Base-by-base conservation (phyloP, 2,113 vertebrate genomes). In the Sturnus vulgaris region DNA sequence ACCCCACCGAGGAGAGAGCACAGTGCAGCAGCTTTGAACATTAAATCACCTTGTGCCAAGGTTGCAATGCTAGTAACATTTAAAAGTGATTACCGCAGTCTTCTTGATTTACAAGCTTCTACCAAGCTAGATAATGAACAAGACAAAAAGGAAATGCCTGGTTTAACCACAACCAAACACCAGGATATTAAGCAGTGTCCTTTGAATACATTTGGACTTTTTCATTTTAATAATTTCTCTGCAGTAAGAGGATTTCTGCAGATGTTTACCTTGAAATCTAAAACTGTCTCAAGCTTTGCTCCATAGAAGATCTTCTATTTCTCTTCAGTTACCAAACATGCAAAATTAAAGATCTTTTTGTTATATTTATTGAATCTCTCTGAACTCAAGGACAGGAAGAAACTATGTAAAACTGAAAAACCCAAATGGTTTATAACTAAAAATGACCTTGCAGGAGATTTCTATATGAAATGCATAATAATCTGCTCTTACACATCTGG, bases 401-500 rank as follows among this genome's bases (percentile, higher is more conserved):
- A 86, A 35, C 33, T 39, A 59, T 8, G 20, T 13, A 69, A 46
- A 88, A 78, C 56, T n/a, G 70, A 91, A 82, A 88, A 73, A 7
- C 5, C 10, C 50, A 59, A 82, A 69, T 30, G 25, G 42, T 71
- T 91, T 84, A 33, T 52, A 56, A 65, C n/a, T 95, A 40, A n/a
- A 95, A 85, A 64, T 89, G 87, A 92, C 91, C 91, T 96, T 92
- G 78, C 49, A n/a, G 59, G 68, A 96, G 65, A 90, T 92, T 92
- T 95, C 78, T 87, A 8, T 53, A 64, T 47, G 35, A 95, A 96
- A 96, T 85, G 56, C 82, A 68, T 77, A 91, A 92, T 92, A 95
- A 95, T 96, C 93, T 96, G 66, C 82, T 95, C 89, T 96, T 82
- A 91, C 39, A 86, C 68, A 96, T 93, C 90, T 96, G 84, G 71